A percentile compares a stretch with the other conserved stretches of the same genome.
phyloP scores from a whole-genome alignment of 1,140 invertebrate genomes.

The Lordiphosa clarofinis region DNA sequence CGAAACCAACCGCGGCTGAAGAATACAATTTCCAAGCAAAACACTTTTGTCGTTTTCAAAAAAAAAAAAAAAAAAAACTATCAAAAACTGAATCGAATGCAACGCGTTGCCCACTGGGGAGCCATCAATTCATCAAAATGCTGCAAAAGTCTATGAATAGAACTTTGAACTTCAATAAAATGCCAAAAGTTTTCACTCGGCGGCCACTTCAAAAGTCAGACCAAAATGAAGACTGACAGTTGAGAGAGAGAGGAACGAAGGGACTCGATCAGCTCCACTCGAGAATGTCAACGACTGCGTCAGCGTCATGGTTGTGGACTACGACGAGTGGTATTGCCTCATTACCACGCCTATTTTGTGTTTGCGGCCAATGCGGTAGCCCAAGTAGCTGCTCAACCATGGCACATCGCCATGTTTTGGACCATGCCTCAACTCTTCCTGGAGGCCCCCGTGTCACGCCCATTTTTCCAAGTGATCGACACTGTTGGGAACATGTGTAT shows the following conservation, averaged over 20 bases:
- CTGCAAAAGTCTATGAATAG: constrained; percentile 52
- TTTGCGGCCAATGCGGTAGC: constrained; percentile 62
- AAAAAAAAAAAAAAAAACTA: too few species aligned
- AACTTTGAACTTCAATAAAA: constrained; percentile 70
- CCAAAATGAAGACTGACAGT: constrained; percentile 54
- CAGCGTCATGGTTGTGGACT: constrained; percentile 12
- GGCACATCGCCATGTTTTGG: constrained; percentile 44
- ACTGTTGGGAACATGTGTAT: constrained; percentile 36
- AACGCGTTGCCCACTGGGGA: constrained; percentile 54
- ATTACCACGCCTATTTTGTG: constrained; percentile 67
- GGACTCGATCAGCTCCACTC: constrained; percentile 16
- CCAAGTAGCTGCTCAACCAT: constrained; percentile 47
- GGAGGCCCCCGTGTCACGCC: constrained; percentile 47
- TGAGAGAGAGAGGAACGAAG: background rate
- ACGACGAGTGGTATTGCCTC: constrained; percentile 10
- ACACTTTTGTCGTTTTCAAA: constrained; percentile 35
- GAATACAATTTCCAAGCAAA: constrained; percentile 55
- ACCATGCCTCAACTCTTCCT: constrained; percentile 55
- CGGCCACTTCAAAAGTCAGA: constrained; percentile 52
- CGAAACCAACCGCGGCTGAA: constrained; percentile 31
- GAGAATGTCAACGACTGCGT: constrained; percentile 57
- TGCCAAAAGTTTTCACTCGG: constrained; percentile 49
- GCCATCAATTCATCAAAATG: constrained; percentile 74
- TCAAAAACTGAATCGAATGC: constrained; percentile 57
- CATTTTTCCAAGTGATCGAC: constrained; percentile 54